Base-by-base conservation (phyloP, 2,113 vertebrate species). In the Archocentrus centrarchus region DNA sequence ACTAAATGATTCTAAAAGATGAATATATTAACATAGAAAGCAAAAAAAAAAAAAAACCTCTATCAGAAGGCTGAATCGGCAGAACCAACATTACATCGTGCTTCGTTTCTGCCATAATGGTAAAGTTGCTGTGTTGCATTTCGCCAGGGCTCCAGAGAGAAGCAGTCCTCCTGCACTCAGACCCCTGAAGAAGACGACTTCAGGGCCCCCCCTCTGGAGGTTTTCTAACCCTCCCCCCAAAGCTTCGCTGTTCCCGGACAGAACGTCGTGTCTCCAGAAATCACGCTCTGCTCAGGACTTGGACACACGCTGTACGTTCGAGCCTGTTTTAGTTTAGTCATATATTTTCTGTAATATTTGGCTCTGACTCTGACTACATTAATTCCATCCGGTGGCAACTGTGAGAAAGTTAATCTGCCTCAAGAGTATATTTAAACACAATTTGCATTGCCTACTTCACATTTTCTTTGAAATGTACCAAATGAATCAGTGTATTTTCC, bases 271-370 rank as follows among this genome's bases (percentile, higher is more conserved):
- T 86, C 94, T 97, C 84, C 96, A 96, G 59, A 98, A 97, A 91
- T 96, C 97, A 0, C 95, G 93, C 47, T 98, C 98, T 0, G 95
- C 95, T 61, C 97, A 98, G 5, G 96, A 97, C 91, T 95, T 99
- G 9, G 58, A 92, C 50, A 92, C 94, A 4, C 96, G 96, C 82
- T 91, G 98, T 99, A 93, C 91, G 96, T 84, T 79, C 47, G 10
- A 41, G 41, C 14, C 24, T 41, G 3, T 18, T 58, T 75, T 14
- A 27, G 0, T 50, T 61, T 1, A 7, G 0, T 7, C 4, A 41
- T 50, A 11, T 50, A 39, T 82, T 53, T 76, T 11, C n/a, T 84
- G 5, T 20, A 50, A 79, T 62, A 13, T 50, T 59, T 47, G 9
- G 3, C 3, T 64, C 3, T 17, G 11, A 11, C 57, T 55, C 47